A percentile compares a stretch with the other conserved stretches of the same genome.
These are phyloP conservation scores for Ornithoptera alexandrae DNA, from an alignment of 2,888 invertebrate genomes.

Conservation along the genomic window DNA sequence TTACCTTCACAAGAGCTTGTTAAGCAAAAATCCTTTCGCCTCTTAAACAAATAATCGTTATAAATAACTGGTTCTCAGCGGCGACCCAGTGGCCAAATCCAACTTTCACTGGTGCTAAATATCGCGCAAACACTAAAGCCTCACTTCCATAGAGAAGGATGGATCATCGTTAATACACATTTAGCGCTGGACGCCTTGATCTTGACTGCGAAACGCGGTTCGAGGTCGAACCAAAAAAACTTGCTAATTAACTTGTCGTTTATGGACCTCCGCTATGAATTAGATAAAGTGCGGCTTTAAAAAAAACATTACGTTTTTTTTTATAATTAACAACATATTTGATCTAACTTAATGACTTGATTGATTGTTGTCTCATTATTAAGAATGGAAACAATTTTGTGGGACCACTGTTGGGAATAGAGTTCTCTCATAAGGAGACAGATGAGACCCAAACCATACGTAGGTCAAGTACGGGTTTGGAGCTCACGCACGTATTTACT, in stretches of 20 bases:
- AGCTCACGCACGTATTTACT: too few relatives aligned
- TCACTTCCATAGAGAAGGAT: slow-evolving; percentile 13
- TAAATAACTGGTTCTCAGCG: slow-evolving; percentile 17
- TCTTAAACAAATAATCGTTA: slow-evolving; percentile 19
- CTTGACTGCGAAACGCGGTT: slow-evolving; percentile 11
- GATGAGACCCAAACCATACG: too few relatives aligned
- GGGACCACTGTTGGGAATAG: too few relatives aligned
- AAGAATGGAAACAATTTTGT: not conserved
- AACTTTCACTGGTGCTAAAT: slow-evolving; percentile 28
- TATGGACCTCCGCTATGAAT: not conserved
- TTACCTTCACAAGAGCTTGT: not conserved
- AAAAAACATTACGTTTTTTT: not conserved
- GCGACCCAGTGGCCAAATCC: slow-evolving; percentile 10
- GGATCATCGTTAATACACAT: slow-evolving; percentile 4
- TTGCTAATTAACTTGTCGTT: not conserved
- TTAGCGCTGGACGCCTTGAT: slow-evolving; percentile 1
- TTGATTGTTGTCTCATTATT: not conserved
- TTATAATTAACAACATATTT: not conserved
- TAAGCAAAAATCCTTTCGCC: slow-evolving; percentile 16
- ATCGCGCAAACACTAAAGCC: slow-evolving; percentile 19
- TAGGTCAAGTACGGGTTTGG: too few relatives aligned
- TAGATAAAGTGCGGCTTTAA: not conserved
- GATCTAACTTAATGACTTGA: not conserved
- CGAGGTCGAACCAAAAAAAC: not conserved
- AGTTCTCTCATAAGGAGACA: too few relatives aligned